These are phyloP conservation scores for Brachionus rubens DNA, from an alignment of 1,140 invertebrate species.

Conservation along the genomic window DNA sequence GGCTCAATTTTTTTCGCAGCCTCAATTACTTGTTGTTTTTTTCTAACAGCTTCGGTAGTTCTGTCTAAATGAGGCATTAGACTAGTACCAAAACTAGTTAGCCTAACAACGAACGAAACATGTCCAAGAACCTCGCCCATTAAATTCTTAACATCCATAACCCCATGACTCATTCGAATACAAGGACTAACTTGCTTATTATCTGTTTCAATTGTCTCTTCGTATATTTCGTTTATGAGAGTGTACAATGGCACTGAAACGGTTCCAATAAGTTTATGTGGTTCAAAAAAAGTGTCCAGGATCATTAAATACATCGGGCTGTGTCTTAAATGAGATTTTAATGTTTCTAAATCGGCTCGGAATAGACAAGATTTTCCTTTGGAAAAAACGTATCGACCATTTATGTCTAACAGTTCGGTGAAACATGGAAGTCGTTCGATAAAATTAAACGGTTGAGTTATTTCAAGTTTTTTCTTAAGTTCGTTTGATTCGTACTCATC, in stretches of 20 bases:
- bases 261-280: slow-evolving; percentile 34
- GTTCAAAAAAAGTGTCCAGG: slow-evolving; percentile 36
- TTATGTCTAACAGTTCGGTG: slow-evolving; percentile 10
- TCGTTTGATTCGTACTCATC: slow-evolving; percentile 30
- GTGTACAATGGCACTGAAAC: neutral
- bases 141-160: slow-evolving; percentile 29
- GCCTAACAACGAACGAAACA: slow-evolving; percentile 12
- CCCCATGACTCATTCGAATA: slow-evolving; percentile 15
- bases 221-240: slow-evolving; percentile 4
- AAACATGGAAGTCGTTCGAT: slow-evolving; percentile 36
- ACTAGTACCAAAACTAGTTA: slow-evolving; percentile 30
- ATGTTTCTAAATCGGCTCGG: neutral
- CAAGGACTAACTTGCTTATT: neutral
- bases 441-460: neutral
- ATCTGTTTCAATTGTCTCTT: neutral
- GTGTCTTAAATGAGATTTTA: neutral
- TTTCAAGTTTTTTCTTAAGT: slow-evolving; percentile 10
- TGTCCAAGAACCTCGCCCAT: slow-evolving; percentile 29
- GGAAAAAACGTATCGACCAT: slow-evolving; percentile 29
- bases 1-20: neutral
- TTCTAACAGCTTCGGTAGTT: slow-evolving; percentile 8
- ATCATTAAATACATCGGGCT: slow-evolving; percentile 38
- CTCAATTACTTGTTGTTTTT: neutral
- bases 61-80: slow-evolving; percentile 27
- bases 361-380: slow-evolving; percentile 29